Evolutionary conservation across 1,140 invertebrate genomes (phyloP).

Genomic region (Drosophila pseudoananassae): DNA sequence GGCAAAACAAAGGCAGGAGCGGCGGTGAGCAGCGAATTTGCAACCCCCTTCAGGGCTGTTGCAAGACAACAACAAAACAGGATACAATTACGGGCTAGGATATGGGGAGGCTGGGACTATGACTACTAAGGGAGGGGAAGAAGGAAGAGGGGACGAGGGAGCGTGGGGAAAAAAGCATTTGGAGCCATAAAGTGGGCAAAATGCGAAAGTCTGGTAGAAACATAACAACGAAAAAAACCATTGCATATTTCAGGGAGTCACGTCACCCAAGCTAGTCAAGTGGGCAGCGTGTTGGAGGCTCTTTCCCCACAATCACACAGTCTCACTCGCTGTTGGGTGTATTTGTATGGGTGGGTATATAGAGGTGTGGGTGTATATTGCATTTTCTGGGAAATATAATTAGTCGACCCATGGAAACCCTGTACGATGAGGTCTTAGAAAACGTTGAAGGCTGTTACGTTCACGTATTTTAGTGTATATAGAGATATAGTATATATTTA

Average conservation of each 20-base stretch:
- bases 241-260: constrained; percentile 69
- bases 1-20: constrained; percentile 18
- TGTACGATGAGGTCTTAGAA: background rate
- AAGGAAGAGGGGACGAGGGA: background rate
- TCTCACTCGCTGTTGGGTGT: background rate
- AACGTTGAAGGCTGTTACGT: too few relatives aligned
- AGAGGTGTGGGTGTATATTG: constrained; percentile 3
- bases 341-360: background rate
- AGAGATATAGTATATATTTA: too few relatives aligned
- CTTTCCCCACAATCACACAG: background rate
- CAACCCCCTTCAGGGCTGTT: constrained; percentile 30
- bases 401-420: background rate
- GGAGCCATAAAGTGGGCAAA: constrained; percentile 74
- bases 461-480: too few relatives aligned
- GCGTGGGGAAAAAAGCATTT: constrained; percentile 39
- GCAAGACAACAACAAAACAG: constrained; percentile 14
- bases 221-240: constrained; percentile 54
- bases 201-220: constrained; percentile 56
- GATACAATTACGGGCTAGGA: constrained; percentile 12
- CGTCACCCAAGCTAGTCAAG: constrained; percentile 56
- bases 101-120: background rate
- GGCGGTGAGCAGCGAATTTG: constrained; percentile 18
- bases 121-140: background rate
- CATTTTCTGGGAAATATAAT: background rate
- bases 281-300: constrained; percentile 47